Evolutionary conservation across 2,797 vertebrate genomes (phyloP), one percentile per base, ranked within the genome.

Genomic region (Coregonus ussuriensis): DNA sequence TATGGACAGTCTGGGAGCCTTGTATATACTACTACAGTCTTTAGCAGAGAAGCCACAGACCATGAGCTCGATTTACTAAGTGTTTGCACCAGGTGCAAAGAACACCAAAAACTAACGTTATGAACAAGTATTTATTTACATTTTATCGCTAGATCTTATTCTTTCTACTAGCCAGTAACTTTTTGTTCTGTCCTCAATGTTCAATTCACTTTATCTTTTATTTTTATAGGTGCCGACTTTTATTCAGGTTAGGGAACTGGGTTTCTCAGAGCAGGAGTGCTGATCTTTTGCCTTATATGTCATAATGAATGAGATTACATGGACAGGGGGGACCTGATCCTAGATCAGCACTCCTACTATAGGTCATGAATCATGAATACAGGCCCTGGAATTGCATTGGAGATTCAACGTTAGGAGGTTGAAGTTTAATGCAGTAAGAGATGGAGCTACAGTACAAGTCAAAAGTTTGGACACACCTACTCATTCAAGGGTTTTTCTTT

Each of bases 11-110:
- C 5, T 1, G 29, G 52, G 63, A 33, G 41, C 0, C 75, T 47
- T 68, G 54, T 72, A 25, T 25, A 25, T 25, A 14, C 21, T 6
- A 76, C 51, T 67, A 70, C 63, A 87, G 77, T 81, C 59, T 9
- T 35, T 29, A 14, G 47, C 6, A 47, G 37, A n/a, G 5, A 52
- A 51, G 13, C n/a, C 69, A 25, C 11, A 51, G 47, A 71, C 4
- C 31, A 67, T 14, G 65, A 21, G 9, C 3, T 25, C 1, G 2
- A 63, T 63, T 29, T 63, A 63, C 59, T 29, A 63, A 25, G 59
- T 63, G 21, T 18, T 62, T 25, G 9, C 25, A 63, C 21, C 21
- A 9, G 21, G 59, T 25, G 7, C 59, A 21, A 25, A 63, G 11
- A 63, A 59, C 56, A 9, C 1, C 56, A 21, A 29, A 63, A 63